Evolutionary conservation across 2,797 vertebrate species (phyloP).

Genomic region (Sebastes taczanowskii): DNA sequence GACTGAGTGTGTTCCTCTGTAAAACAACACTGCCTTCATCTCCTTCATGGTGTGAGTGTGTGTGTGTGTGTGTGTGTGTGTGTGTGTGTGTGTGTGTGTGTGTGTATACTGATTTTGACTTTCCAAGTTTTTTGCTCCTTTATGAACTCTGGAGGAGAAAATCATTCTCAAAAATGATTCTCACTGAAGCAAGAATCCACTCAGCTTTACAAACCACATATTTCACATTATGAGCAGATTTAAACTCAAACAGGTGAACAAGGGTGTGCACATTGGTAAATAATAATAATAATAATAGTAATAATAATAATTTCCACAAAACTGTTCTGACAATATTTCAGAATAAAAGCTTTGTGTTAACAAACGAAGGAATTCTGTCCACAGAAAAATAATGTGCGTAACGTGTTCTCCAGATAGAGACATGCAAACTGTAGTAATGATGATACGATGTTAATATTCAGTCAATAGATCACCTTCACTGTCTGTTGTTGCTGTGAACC

Average conservation of each 20-base stretch:
- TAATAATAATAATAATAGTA: no score
- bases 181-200: background rate
- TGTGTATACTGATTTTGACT: conserved; percentile 6
- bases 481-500: no score
- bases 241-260: background rate
- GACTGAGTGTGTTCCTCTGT: conserved; percentile 42
- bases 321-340: no score
- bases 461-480: no score
- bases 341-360: no score
- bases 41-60: conserved; percentile 7
- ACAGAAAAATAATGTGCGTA: no score
- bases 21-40: conserved; percentile 57
- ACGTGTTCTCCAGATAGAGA: no score
- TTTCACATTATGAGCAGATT: background rate
- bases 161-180: conserved; percentile 4
- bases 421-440: no score
- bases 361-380: no score
- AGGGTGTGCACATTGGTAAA: no score
- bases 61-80: conserved; percentile 29
- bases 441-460: no score
- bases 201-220: conserved; percentile 5
- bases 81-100: conserved; percentile 24
- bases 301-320: no score
- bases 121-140: conserved; percentile 12
- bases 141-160: conserved; percentile 8